phyloP scores from a whole-genome alignment of 2,113 vertebrate species.

The Indicator maculatus region DNA sequence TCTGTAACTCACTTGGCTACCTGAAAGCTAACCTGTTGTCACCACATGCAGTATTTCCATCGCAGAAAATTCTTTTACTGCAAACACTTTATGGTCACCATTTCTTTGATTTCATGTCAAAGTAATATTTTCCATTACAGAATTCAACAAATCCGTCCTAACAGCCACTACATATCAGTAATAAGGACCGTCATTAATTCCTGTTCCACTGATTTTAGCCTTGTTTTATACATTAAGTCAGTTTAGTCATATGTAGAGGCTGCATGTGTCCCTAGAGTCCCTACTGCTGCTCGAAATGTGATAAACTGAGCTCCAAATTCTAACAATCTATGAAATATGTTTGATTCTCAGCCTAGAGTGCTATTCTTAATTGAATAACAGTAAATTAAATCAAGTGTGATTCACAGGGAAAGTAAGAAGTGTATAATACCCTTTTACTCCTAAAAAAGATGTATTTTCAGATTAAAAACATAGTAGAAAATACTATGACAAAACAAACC shows the following conservation, averaged over 20 bases:
- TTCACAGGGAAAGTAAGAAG: neutral
- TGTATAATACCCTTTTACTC: neutral
- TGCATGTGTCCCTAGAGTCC: neutral
- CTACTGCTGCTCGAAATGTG: neutral
- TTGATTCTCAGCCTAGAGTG: neutral
- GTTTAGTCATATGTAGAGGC: neutral
- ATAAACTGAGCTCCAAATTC: neutral
- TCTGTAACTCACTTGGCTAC: neutral
- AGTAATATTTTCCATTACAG: neutral
- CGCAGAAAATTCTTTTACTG: neutral
- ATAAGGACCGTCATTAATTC: neutral
- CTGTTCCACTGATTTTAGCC: neutral
- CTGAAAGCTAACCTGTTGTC: neutral
- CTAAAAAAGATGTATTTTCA: neutral
- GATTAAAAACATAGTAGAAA: neutral
- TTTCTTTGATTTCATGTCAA: neutral
- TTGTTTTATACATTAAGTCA: neutral
- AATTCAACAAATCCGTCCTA: neutral
- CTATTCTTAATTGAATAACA: neutral
- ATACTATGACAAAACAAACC: neutral
- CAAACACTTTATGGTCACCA: neutral
- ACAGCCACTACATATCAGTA: neutral
- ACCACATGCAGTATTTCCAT: neutral
- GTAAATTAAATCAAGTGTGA: neutral
- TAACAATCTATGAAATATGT: neutral